These are phyloP conservation scores for Rotaria sp. DNA, from an alignment of 2,888 invertebrate genomes.

Conservation along the genomic window DNA sequence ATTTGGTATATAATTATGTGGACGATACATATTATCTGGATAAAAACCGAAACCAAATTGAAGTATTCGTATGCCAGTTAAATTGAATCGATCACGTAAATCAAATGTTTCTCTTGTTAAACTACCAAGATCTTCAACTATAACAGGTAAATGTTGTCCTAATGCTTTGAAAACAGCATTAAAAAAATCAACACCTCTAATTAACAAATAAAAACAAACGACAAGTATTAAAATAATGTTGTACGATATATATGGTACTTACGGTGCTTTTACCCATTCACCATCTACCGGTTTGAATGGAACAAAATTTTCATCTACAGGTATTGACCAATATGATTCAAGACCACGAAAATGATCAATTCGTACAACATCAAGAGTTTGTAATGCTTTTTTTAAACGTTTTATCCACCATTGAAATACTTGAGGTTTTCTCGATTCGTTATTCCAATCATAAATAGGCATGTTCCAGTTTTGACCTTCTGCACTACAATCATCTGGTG, in stretches of 20 bases:
- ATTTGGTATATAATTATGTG: not conserved
- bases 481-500: not conserved
- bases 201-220: too few relatives aligned
- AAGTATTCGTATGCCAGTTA: not conserved
- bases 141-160: not conserved
- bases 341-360: conserved; percentile 23
- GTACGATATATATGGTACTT: not conserved
- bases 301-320: not conserved
- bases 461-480: not conserved
- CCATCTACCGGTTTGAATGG: not conserved
- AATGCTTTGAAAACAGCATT: not conserved
- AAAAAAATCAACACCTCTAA: not conserved
- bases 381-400: not conserved
- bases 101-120: not conserved
- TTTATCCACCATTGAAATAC: not conserved
- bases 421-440: not conserved
- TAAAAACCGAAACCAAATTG: not conserved
- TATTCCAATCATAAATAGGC: not conserved
- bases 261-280: not conserved
- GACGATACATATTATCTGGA: not conserved
- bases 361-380: not conserved
- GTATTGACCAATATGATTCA: not conserved
- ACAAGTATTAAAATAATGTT: not conserved
- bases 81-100: not conserved
- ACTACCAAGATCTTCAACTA: not conserved